Conservation (phyloP, 2,888 invertebrate genomes). For the Leptinotarsa haldemani region DNA sequence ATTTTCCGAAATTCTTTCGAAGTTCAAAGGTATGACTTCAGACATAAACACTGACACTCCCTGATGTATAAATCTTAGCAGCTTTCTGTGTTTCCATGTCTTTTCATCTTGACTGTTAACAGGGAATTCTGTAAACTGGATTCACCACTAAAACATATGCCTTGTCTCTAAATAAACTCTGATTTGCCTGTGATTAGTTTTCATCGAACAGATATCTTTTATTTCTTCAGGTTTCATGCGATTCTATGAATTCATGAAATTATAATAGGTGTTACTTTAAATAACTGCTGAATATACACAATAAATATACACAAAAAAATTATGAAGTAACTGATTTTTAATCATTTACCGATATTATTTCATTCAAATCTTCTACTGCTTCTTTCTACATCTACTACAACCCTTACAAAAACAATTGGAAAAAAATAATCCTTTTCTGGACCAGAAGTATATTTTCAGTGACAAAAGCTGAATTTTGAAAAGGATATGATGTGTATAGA, state of each 20-base stretch:
- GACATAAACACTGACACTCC: neutral
- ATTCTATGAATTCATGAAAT: neutral
- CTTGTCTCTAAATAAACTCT: constrained; percentile 39
- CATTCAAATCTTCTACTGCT: no score
- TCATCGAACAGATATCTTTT: constrained; percentile 13
- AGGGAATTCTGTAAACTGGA: constrained; percentile 45
- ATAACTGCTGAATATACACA: neutral
- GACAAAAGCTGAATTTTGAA: no score
- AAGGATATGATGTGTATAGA: no score
- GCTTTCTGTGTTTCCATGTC: constrained; percentile 47
- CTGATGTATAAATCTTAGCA: neutral
- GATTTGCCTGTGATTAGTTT: constrained; percentile 20
- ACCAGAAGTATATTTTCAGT: no score
- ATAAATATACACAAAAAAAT: no score
- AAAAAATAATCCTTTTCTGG: no score
- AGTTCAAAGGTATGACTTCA: neutral
- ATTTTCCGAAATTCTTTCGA: no score
- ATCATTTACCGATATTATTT: no score
- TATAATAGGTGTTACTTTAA: neutral
- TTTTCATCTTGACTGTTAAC: constrained; percentile 44
- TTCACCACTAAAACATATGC: constrained; percentile 41
- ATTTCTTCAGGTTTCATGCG: constrained; percentile 15
- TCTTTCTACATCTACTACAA: no score
- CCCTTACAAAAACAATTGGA: no score
- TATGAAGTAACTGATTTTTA: no score